Evolutionary conservation across 2,888 invertebrate genomes (phyloP).

Genomic region (Leptinotarsa peninsularis): DNA sequence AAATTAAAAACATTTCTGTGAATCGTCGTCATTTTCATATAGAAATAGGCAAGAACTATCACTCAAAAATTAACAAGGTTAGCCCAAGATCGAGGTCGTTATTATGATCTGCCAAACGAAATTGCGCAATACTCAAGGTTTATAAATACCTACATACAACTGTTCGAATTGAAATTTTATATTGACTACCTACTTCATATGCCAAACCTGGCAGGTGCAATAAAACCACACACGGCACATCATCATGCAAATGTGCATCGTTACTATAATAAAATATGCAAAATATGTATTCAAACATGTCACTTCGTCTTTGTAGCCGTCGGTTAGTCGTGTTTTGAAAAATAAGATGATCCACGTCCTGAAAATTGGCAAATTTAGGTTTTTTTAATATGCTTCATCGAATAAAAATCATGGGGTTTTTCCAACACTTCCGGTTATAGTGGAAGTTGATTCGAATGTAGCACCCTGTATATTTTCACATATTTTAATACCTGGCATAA

Average conservation of each 20-base stretch:
- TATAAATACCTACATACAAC: constrained; percentile 1
- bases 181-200: constrained; percentile 12
- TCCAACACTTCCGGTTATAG: too few relatives aligned
- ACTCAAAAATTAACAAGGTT: constrained; percentile 32
- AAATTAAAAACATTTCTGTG: background rate
- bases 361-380: too few relatives aligned
- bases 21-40: background rate
- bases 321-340: too few relatives aligned
- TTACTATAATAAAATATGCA: constrained; percentile 21
- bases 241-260: constrained; percentile 25
- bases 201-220: constrained; percentile 4
- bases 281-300: constrained; percentile 2
- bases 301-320: constrained; percentile 7
- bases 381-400: too few relatives aligned
- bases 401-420: too few relatives aligned
- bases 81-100: constrained; percentile 32
- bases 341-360: too few relatives aligned
- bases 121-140: constrained; percentile 33
- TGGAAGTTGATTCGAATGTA: too few relatives aligned
- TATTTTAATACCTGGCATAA: too few relatives aligned
- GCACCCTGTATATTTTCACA: too few relatives aligned
- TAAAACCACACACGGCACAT: constrained; percentile 14
- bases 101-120: constrained; percentile 37
- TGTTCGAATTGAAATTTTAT: constrained; percentile 9
- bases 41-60: constrained; percentile 16